phyloP scores from a whole-genome alignment of 2,888 invertebrate species.

The Caradrina clavipalpis region DNA sequence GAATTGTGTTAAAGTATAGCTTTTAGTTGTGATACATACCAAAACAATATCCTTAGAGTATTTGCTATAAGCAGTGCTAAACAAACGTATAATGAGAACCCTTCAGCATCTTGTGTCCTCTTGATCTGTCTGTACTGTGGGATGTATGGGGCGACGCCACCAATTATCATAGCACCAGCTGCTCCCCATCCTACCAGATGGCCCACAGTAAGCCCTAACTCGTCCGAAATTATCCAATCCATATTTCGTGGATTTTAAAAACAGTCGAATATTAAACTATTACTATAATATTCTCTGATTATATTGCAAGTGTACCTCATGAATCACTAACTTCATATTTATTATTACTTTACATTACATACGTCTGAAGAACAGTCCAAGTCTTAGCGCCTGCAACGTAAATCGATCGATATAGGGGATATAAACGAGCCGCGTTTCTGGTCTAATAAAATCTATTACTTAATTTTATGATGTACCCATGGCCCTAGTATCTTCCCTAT shows the following conservation, averaged over 20 bases:
- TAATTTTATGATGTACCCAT: neutral
- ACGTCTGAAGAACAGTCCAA: neutral
- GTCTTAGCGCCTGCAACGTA: constrained; percentile 50
- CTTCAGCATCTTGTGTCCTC: constrained; percentile 97
- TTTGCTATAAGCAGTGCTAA: constrained; percentile 98
- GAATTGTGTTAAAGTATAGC: neutral
- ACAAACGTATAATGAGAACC: constrained; percentile 99
- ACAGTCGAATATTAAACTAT: constrained; percentile 48
- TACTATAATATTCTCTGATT: constrained; percentile 21
- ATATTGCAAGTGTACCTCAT: constrained; percentile 18
- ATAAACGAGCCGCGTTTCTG: constrained; percentile 30
- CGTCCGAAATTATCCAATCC: constrained; percentile 95
- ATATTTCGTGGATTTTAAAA: constrained; percentile 77
- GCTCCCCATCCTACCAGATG: constrained; percentile 95
- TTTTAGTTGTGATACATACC: constrained; percentile 92
- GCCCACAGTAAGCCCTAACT: constrained; percentile 93
- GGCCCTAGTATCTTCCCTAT: neutral
- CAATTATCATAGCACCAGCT: constrained; percentile 97
- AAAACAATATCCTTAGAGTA: constrained; percentile 98
- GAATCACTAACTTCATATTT: constrained; percentile 60
- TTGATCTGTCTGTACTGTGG: constrained; percentile 99
- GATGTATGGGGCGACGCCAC: constrained; percentile 98
- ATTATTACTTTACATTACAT: constrained; percentile 35
- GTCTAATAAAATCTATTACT: neutral
- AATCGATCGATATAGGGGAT: constrained; percentile 52